Evolutionary conservation across 2,888 invertebrate genomes (phyloP), one percentile per base, ranked within the genome.

Genomic region (Lepas anatifera): DNA sequence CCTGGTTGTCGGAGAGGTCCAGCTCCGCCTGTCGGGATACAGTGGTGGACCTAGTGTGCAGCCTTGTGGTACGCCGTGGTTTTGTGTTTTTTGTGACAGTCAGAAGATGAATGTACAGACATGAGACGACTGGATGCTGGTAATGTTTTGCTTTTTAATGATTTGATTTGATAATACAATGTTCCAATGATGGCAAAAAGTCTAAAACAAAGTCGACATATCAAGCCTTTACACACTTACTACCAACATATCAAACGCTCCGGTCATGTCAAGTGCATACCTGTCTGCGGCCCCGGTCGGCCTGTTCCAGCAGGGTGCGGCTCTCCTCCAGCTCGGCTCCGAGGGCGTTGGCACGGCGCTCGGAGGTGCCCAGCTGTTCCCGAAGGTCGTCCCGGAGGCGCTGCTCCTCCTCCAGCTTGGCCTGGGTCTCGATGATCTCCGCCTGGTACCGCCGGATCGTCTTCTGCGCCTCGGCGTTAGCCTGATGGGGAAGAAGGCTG

Each of bases 251-350:
- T n/a, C n/a, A n/a, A n/a, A n/a, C n/a, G n/a, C n/a, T n/a, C n/a
- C n/a, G n/a, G n/a, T n/a, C n/a, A n/a, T n/a, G n/a, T n/a, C n/a
- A n/a, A n/a, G n/a, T n/a, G 25, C 25, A n/a, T 2, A 52, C 52
- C 52, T 52, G 52, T 82, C 97, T 92, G 81, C 98, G 93, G 77
- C 93, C 95, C 76, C 97, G 92, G 84, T 99, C 98, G 77, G 97
- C 95, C 84, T 95, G 95, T 85, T 99, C 97, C 80, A 97, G 86
- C 75, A 95, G 90, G 71, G 95, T 92, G 81, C 96, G 90, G 77
- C 95, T 92, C 84, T 99, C 98, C 81, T 99, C 98, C 78, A 98
- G 87, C 83, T 99, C 98, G 84, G 95, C 95, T 81, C 94, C 92
- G 77, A 99, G 89, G 75, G 95, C 92, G 80, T 95, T 95, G 81